A percentile compares a stretch with the other conserved stretches of the same genome.
Evolutionary conservation across 2,113 vertebrate species (phyloP).

Genomic region (Dasyornis broadbenti): DNA sequence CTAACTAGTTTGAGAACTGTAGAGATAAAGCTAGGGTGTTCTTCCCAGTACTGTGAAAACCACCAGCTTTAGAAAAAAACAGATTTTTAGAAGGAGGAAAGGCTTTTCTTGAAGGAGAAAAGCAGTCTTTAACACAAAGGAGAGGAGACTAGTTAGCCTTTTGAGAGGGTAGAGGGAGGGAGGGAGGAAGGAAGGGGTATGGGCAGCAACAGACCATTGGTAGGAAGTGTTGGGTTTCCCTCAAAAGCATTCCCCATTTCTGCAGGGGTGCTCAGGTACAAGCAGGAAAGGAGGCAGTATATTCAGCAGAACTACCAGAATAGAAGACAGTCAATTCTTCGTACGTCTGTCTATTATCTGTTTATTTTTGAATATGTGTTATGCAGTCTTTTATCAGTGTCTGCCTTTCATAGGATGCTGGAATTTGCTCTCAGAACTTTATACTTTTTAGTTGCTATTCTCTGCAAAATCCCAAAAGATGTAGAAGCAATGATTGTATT

Average conservation of each 20-base stretch:
- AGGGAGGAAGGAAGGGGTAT: neutral
- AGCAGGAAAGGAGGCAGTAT: neutral
- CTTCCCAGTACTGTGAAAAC: neutral
- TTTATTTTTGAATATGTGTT: neutral
- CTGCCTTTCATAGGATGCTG: neutral
- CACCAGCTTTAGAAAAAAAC: neutral
- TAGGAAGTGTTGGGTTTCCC: neutral
- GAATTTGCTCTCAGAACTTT: neutral
- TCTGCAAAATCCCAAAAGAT: neutral
- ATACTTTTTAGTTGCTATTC: neutral
- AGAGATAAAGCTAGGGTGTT: neutral
- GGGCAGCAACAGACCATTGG: neutral
- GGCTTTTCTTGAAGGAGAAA: neutral
- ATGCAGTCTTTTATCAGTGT: neutral
- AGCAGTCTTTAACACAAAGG: neutral
- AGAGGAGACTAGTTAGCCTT: neutral
- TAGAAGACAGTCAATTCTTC: neutral
- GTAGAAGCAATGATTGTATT: neutral
- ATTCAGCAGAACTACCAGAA: neutral
- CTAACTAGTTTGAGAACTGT: neutral
- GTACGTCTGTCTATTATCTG: neutral
- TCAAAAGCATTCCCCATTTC: neutral
- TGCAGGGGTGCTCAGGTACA: neutral
- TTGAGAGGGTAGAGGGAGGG: neutral
- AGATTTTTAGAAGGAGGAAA: neutral